phyloP scores from a whole-genome alignment of 2,797 vertebrate species.

The Macrochelys suwanniensis region DNA sequence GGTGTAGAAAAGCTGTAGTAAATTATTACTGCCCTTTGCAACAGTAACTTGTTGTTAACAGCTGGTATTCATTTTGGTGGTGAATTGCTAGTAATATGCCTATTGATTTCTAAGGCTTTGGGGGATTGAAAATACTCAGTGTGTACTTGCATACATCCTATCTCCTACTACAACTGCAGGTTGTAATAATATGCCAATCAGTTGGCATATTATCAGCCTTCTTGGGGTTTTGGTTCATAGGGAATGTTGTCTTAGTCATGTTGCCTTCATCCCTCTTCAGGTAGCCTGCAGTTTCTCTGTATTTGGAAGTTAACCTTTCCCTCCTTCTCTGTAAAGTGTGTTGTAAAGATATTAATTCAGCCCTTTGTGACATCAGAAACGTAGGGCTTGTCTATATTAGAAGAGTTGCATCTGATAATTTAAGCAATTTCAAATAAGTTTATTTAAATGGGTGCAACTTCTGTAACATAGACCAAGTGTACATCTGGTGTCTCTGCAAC shows the following conservation, averaged over 20 bases:
- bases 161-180: not conserved
- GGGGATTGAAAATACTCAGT: not conserved
- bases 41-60: not conserved
- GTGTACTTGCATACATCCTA: not conserved
- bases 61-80: not conserved
- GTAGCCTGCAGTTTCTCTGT: slow-evolving; percentile 4
- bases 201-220: not conserved
- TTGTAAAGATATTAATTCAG: not conserved
- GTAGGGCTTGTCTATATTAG: no score
- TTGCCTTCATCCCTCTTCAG: slow-evolving; percentile 6
- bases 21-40: not conserved
- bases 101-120: not conserved
- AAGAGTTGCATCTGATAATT: no score
- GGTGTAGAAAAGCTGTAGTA: not conserved
- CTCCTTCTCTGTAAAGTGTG: slow-evolving; percentile 31
- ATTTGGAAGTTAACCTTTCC: slow-evolving; percentile 1
- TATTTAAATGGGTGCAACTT: no score
- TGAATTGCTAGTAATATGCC: not conserved
- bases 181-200: not conserved
- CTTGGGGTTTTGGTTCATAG: not conserved
- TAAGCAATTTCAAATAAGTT: no score
- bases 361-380: no score
- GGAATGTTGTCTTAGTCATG: not conserved
- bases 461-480: no score
- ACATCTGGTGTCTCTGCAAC: no score